Conservation (phyloP, 2,797 vertebrate genomes). For the Limosa lapponica region DNA sequence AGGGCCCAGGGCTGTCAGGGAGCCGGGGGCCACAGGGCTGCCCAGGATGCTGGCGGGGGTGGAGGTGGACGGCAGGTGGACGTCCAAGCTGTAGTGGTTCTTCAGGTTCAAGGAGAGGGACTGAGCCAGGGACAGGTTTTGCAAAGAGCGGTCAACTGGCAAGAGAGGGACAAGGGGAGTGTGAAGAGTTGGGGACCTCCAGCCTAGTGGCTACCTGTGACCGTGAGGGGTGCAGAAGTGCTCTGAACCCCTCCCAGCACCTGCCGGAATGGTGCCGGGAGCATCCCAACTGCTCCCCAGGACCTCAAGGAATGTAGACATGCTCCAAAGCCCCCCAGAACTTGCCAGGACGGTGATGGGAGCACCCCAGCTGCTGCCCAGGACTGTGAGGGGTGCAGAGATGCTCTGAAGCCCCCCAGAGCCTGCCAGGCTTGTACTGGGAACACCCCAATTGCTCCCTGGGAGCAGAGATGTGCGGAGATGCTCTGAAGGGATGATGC, state of each 20-base stretch:
- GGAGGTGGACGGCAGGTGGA: slow-evolving; percentile 82
- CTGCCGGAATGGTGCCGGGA: neutral
- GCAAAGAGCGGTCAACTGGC: slow-evolving; percentile 76
- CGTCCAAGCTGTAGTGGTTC: slow-evolving; percentile 81
- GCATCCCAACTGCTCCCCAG: neutral
- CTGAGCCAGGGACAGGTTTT: slow-evolving; percentile 74
- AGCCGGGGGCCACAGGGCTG: slow-evolving; percentile 44
- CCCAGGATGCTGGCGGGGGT: slow-evolving; percentile 77
- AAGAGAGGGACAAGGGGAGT: rapidly evolving
- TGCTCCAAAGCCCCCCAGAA: neutral
- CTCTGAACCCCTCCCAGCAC: neutral
- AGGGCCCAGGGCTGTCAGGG: slow-evolving; percentile 33
- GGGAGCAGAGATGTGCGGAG: too few relatives aligned
- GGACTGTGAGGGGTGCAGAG: rapidly evolving
- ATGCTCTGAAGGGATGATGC: neutral
- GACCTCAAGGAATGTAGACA: rapidly evolving
- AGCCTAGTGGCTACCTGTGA: neutral
- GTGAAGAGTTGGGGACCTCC: neutral
- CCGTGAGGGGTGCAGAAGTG: neutral
- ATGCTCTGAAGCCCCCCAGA: neutral
- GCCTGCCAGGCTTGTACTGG: neutral
- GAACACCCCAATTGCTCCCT: rapidly evolving
- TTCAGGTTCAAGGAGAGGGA: slow-evolving; percentile 87
- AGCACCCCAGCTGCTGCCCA: neutral
- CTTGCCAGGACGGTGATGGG: neutral